Evolutionary conservation across 2,797 vertebrate species (phyloP), one percentile per base, ranked within the genome.

Genomic region (Acanthurus lineatus): DNA sequence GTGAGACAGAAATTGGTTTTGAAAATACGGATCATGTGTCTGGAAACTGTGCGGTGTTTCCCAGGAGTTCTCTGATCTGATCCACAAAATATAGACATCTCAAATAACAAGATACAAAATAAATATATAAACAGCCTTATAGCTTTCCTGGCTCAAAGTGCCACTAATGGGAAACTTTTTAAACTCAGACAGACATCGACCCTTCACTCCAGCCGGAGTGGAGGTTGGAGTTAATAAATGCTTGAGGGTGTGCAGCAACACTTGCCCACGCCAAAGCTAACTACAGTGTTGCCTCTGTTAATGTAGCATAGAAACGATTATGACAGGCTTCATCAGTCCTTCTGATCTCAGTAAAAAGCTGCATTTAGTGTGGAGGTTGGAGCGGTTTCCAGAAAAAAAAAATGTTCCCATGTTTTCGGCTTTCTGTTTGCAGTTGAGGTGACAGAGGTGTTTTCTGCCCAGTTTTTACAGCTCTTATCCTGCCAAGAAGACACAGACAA

Each of bases 271-370:
- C 91, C 90, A 90, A 92, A 67, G 82, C 89, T 91, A 91, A 90
- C 91, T 89, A 62, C 87, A 89, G 75, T 51, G 70, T 86, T 76
- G 65, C 81, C 64, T 73, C 80, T 90, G 85, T 89, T 93, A 91
- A 90, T 93, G 93, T 93, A 89, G 85, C 89, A 88, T 85, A 91
- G 78, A 93, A 92, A 92, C 84, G 85, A 90, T 91, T 91, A 88
- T 89, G 90, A 93, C 90, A 91, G 84, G 88, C 90, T 83, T 85
- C 89, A 91, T 89, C 87, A 83, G 89, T 86, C 81, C 92, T 64
- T 90, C 85, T 88, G 88, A 92, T 92, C 86, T 89, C 48, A 57
- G 19, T 84, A 77, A 87, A 86, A 85, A 83, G 68, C 82, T 79
- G 79, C 87, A 88, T 93, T 93, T 90, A 91, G 81, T 44, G 74